These are phyloP conservation scores for Lamellibrachia satsuma DNA, from an alignment of 2,888 invertebrate genomes.

Conservation along the genomic window DNA sequence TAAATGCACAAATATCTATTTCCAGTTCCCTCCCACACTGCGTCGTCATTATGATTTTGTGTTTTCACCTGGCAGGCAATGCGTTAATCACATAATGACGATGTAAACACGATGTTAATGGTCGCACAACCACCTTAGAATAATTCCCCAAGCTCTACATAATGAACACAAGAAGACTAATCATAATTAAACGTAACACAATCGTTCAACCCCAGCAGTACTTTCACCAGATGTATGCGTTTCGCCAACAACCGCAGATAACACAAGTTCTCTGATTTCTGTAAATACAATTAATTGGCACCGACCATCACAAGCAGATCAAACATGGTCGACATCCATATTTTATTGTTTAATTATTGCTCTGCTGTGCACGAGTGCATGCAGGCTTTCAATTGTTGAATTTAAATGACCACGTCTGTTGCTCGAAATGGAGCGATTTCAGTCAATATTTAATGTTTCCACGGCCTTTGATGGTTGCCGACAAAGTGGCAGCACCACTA, in stretches of 20 bases:
- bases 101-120: neutral
- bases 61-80: neutral
- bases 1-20: neutral
- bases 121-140: neutral
- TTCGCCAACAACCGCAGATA: neutral
- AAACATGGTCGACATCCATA: neutral
- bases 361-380: neutral
- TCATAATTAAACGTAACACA: neutral
- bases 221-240: neutral
- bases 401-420: neutral
- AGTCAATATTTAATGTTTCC: constrained; percentile 6
- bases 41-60: neutral
- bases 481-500: neutral
- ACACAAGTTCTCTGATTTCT: neutral
- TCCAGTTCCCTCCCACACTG: neutral
- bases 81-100: neutral
- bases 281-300: neutral
- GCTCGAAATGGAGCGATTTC: neutral
- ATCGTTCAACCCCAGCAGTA: neutral
- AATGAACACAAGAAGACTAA: neutral
- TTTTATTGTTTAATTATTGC: constrained; percentile 17
- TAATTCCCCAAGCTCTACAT: neutral
- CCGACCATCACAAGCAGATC: neutral
- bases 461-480: neutral
- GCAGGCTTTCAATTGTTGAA: neutral